These are phyloP conservation scores for Brachionus rotundiformis DNA, from an alignment of 1,140 invertebrate species.

Conservation along the genomic window DNA sequence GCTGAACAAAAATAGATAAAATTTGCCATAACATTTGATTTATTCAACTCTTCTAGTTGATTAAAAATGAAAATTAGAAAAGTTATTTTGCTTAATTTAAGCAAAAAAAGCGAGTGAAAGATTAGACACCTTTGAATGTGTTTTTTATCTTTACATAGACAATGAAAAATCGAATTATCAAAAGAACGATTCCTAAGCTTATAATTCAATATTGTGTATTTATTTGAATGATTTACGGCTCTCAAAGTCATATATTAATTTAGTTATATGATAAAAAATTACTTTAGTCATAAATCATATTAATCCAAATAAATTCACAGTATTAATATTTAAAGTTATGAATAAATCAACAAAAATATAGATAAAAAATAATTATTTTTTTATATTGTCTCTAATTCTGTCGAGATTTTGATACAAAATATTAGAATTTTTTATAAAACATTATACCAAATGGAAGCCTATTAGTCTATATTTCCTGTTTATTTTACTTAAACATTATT, in stretches of 20 bases:
- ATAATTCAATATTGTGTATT: too few relatives aligned
- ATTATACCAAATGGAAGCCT: not conserved
- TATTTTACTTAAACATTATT: not conserved
- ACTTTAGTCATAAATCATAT: not conserved
- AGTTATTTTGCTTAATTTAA: too few relatives aligned
- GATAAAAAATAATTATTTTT: too few relatives aligned
- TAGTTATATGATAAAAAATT: not conserved
- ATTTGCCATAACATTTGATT: not conserved
- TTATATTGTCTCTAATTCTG: too few relatives aligned
- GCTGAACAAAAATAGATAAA: not conserved
- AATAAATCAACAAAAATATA: too few relatives aligned
- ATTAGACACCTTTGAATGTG: too few relatives aligned
- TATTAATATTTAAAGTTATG: too few relatives aligned
- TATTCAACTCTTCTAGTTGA: not conserved
- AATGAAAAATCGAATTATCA: not conserved
- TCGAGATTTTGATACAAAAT: too few relatives aligned
- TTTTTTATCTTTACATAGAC: not conserved
- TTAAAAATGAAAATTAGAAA: conserved; percentile 14
- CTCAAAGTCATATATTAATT: not conserved
- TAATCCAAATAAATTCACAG: too few relatives aligned
- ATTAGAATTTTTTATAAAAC: too few relatives aligned
- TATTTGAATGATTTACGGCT: not conserved
- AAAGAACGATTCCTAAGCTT: not conserved
- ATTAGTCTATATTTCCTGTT: not conserved
- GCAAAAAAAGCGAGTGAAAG: too few relatives aligned